A percentile compares a stretch with the other conserved stretches of the same genome.
These are phyloP conservation scores for Calyptommatus sinebrachiatus DNA, from an alignment of 2,113 vertebrate genomes.

Conservation along the genomic window DNA sequence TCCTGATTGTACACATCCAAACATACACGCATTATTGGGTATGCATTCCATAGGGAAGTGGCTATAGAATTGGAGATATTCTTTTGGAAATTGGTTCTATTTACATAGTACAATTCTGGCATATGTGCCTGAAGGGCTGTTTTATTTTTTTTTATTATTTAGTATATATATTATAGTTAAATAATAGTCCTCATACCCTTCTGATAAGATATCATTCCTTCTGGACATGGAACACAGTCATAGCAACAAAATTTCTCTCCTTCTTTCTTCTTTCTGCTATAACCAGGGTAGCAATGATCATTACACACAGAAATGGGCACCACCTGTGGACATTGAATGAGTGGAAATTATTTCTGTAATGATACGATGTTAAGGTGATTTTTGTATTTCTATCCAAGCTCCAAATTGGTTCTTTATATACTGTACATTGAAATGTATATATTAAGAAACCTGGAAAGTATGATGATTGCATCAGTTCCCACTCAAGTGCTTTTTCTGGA, in stretches of 20 bases:
- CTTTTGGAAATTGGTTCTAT: too few species aligned
- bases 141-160: too few species aligned
- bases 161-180: too few species aligned
- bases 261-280: not conserved
- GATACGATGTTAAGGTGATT: not conserved
- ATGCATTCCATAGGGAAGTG: too few species aligned
- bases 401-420: not conserved
- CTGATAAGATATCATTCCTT: not conserved
- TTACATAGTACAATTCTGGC: too few species aligned
- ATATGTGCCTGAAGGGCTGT: too few species aligned
- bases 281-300: not conserved
- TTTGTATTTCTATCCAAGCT: not conserved
- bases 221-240: not conserved
- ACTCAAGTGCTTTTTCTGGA: too few species aligned
- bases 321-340: not conserved
- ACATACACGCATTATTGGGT: too few species aligned
- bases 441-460: not conserved
- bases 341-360: not conserved
- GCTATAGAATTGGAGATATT: too few species aligned
- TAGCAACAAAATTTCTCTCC: slow-evolving; percentile 4
- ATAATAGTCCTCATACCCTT: not conserved
- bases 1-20: too few species aligned
- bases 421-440: too few species aligned
- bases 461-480: not conserved
- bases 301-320: not conserved